phyloP scores from a whole-genome alignment of 2,888 invertebrate species.

The Tiphia femorata region DNA sequence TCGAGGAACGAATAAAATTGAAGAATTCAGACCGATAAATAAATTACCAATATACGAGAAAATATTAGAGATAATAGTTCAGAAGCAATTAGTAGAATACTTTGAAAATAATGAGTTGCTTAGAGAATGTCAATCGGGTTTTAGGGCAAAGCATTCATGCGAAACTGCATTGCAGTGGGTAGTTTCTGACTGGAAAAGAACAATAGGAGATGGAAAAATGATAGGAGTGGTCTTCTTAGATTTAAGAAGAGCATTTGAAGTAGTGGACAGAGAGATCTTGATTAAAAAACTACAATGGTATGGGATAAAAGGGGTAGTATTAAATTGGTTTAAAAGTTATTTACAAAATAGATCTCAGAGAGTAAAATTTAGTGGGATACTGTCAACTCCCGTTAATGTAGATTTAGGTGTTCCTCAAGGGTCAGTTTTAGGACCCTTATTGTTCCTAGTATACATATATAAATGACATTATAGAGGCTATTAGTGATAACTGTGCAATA shows the following conservation, averaged over 20 bases:
- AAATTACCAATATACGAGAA: too few species aligned
- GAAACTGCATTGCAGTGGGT: conserved; percentile 3
- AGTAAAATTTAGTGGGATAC: conserved; percentile 1
- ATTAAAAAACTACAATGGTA: conserved; percentile 2
- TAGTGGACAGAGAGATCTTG: conserved; percentile 9
- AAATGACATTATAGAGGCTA: neutral
- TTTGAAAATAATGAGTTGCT: neutral
- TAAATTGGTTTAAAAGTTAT: neutral
- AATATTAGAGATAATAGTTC: too few species aligned
- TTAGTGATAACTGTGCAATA: neutral
- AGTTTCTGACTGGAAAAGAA: neutral
- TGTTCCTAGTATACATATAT: neutral
- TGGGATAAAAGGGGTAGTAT: neutral
- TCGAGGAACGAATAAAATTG: conserved; percentile 1
- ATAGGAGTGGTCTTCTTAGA: conserved; percentile 11
- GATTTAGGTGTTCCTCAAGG: neutral
- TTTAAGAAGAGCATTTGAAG: conserved; percentile 1
- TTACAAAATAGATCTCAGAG: conserved; percentile 1
- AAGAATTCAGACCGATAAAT: conserved; percentile 3
- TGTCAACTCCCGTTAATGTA: neutral
- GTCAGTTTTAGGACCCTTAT: conserved; percentile 2
- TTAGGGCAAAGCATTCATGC: conserved; percentile 24
- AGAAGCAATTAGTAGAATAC: conserved; percentile 1
- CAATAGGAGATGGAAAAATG: conserved; percentile 3
- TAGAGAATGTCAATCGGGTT: conserved; percentile 20